Base-by-base conservation (phyloP, 1,140 invertebrate genomes). In the Odontomachus brunneus region DNA sequence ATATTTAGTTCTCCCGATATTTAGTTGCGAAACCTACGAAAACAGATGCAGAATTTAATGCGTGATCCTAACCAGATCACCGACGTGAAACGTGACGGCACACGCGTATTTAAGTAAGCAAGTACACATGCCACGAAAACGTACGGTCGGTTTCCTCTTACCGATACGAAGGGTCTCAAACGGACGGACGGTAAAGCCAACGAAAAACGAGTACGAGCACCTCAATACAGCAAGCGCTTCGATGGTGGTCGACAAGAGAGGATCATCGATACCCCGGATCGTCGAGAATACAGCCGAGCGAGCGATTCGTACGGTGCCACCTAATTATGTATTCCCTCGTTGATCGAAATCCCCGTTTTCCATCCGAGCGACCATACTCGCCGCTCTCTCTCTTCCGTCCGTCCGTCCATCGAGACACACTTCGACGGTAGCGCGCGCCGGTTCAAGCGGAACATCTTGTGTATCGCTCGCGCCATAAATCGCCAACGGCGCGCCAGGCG, bases 261-360 rank as follows among this genome's bases (percentile, higher is more conserved):
- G 26, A 69, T 71, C 26, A 55, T 49, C 12, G 51, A 59, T 48
- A 57, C 5, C 22, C 12, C 11, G 33, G 9, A 44, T 55, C 26
- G 24, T 5, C 62, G 59, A 33, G 44, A 49, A 75, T 74, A 72
- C 69, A 33, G 57, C n/a, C 7, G 57, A 22, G 24, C 12, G 44
- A 48, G 17, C n/a, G 15, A 76, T 69, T 80, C 33, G 51, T 53
- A 69, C 22, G 17, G 12, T 76, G 11, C 29, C 65, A 65, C 67
- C 84, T 87, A 87, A 87, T 87, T 86, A 87, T 87, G 38, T 83
- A 22, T 80, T 82, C 83, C 81, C 85, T 66, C 44, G 81, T 87
- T 59, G 73, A 84, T 86, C 73, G 59, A 83, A 86, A 87, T 87
- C 69, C 49, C 73, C 72, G 81, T 82, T 87, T 71, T 80, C 84